Percentiles rank a stretch among this genome's conserved stretches.
Evolutionary conservation across 1,140 invertebrate genomes (phyloP).

Genomic region (Drosophila orosa): DNA sequence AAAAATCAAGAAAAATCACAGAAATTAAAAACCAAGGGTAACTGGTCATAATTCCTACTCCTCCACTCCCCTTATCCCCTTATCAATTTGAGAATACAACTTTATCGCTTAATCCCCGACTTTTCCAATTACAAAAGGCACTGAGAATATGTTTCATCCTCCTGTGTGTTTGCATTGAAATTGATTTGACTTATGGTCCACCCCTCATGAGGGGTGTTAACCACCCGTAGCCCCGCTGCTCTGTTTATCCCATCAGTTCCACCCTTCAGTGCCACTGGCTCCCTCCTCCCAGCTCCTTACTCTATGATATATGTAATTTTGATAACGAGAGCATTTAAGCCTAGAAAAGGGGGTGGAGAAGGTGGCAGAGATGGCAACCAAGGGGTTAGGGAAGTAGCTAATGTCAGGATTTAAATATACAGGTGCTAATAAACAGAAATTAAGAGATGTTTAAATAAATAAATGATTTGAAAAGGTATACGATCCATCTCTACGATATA

Average conservation of each 20-base stretch:
- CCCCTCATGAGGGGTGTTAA: slow-evolving; percentile 58
- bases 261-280: slow-evolving; percentile 19
- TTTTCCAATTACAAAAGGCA: slow-evolving; percentile 63
- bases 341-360: slow-evolving; percentile 6
- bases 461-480: too few species aligned
- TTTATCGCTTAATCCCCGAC: slow-evolving; percentile 73
- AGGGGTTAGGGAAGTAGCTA: neutral
- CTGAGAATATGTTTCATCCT: slow-evolving; percentile 59
- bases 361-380: slow-evolving; percentile 4
- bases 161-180: slow-evolving; percentile 42
- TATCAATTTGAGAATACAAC: slow-evolving; percentile 62
- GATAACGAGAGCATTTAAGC: slow-evolving; percentile 72
- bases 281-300: slow-evolving; percentile 13
- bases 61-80: neutral
- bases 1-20: neutral
- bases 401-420: too few species aligned
- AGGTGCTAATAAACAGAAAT: neutral
- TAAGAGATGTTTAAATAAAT: neutral
- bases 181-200: slow-evolving; percentile 57
- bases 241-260: slow-evolving; percentile 24
- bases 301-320: slow-evolving; percentile 67
- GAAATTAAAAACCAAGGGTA: slow-evolving; percentile 25
- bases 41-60: slow-evolving; percentile 10
- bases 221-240: slow-evolving; percentile 64
- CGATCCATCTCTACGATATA: too few species aligned